Evolutionary conservation across 2,113 vertebrate genomes (phyloP), one percentile per base, ranked within the genome.

Genomic region (Thomomys bottae): DNA sequence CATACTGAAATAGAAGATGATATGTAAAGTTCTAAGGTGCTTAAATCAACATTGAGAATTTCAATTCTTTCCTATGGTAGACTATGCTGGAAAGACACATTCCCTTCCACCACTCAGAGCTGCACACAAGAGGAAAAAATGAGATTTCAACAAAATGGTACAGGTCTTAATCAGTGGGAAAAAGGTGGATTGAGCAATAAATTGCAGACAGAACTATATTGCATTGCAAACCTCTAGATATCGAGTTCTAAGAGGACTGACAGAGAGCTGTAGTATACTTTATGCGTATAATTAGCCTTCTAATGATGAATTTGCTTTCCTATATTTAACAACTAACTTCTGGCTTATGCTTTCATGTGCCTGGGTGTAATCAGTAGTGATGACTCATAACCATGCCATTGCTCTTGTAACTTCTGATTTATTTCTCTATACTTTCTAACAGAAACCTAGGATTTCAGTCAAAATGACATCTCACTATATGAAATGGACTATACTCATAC

Each of bases 1-100:
- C 75, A 38, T n/a, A 32, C 8, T 81, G 24, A 79, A 78, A 93
- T 66, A 87, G 40, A 87, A 59, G 34, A 88, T 68, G 6, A n/a
- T 70, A 61, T 24, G 15, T 70, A 94, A 76, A 63, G 8, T 79
- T 67, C 15, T 78, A 38, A 67, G 59, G 88, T 67, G 17, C 6
- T 68, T 1, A 57, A 49, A 9, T 42, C 26, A 94, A 81, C 20
- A 1, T 28, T 84, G 42, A 75, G 34, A 84, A 93, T 73, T 76
- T 87, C 81, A 94, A 84, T 26, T 36, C n/a, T 61, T 21, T 77
- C 49, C 34, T 54, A 15, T 14, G 49, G 49, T 54, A 54, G 18
- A 54, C 4, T 54, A 54, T 54, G 12, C 14, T 12, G 14, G 49
- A 54, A 54, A 18, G 8, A 2, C 3, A 64, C 59, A 85, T 61